These are phyloP conservation scores for Amphimallon solstitiale DNA, from an alignment of 2,888 invertebrate genomes.

Conservation along the genomic window DNA sequence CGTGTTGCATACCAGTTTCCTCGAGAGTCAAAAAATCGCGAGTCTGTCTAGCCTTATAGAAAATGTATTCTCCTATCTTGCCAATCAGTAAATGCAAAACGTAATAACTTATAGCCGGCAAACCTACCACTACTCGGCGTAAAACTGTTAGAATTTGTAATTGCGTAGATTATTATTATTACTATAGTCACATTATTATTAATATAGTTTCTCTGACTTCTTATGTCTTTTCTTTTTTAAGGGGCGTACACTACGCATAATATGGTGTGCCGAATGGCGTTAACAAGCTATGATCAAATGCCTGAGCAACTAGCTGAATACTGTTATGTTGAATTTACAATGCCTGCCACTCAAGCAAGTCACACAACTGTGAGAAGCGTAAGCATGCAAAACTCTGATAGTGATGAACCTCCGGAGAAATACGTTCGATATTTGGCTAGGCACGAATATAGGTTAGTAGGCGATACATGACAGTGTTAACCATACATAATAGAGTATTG, in stretches of 20 bases:
- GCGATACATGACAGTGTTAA: background rate
- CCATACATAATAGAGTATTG: background rate
- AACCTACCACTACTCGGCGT: too few relatives aligned
- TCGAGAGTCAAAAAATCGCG: too few relatives aligned
- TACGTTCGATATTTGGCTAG: constrained; percentile 96
- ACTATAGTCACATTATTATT: too few relatives aligned
- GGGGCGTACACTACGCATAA: constrained; percentile 98
- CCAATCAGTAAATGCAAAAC: too few relatives aligned
- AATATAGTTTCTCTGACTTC: too few relatives aligned
- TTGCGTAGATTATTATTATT: too few relatives aligned
- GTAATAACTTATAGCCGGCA: too few relatives aligned
- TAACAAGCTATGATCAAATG: constrained; percentile 97
- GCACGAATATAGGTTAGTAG: constrained; percentile 87
- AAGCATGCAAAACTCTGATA: constrained; percentile 85
- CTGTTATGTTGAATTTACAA: constrained; percentile 95
- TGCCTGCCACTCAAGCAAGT: constrained; percentile 96
- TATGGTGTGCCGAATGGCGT: constrained; percentile 91
- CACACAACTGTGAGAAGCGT: constrained; percentile 97
- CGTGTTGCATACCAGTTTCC: too few relatives aligned
- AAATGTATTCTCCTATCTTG: too few relatives aligned
- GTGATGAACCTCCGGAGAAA: constrained; percentile 95
- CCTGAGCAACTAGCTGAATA: constrained; percentile 91
- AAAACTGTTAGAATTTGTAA: too few relatives aligned
- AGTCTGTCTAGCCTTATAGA: too few relatives aligned
- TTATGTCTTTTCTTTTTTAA: constrained; percentile 63